These are phyloP conservation scores for Nomada flava DNA, from an alignment of 2,888 invertebrate genomes.

Conservation along the genomic window DNA sequence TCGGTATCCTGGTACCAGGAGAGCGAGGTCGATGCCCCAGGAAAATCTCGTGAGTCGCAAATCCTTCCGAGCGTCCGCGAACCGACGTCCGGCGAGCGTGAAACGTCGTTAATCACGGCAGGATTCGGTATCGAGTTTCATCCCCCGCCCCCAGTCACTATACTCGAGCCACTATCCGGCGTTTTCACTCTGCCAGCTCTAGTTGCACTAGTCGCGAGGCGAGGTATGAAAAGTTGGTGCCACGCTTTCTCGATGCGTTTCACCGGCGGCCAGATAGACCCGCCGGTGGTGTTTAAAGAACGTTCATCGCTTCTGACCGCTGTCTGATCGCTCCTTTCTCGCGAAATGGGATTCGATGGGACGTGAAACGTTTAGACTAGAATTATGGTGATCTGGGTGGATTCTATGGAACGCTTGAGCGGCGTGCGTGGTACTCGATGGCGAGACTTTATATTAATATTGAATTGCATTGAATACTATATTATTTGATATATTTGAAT, in stretches of 20 bases:
- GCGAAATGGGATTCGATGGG: neutral
- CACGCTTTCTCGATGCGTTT: slow-evolving; percentile 38
- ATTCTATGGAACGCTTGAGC: neutral
- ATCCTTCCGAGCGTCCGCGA: slow-evolving; percentile 75
- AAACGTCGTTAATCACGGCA: slow-evolving; percentile 82
- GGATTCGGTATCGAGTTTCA: slow-evolving; percentile 83
- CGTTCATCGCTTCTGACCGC: slow-evolving; percentile 1
- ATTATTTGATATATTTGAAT: neutral
- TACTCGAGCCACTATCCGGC: slow-evolving; percentile 49
- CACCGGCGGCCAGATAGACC: neutral
- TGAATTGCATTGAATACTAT: too few relatives aligned
- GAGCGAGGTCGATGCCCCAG: slow-evolving; percentile 74
- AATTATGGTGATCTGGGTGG: neutral
- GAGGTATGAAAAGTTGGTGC: slow-evolving; percentile 54
- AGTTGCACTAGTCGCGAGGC: slow-evolving; percentile 9
- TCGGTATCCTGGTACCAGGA: slow-evolving; percentile 53
- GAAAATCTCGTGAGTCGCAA: slow-evolving; percentile 79
- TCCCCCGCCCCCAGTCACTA: slow-evolving; percentile 68
- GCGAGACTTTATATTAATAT: too few relatives aligned
- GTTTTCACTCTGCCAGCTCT: slow-evolving; percentile 50
- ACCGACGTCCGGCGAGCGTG: slow-evolving; percentile 79
- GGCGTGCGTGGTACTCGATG: neutral
- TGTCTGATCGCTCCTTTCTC: neutral
- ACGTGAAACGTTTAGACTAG: neutral
- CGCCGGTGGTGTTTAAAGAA: slow-evolving; percentile 21